phyloP scores from a whole-genome alignment of 1,140 invertebrate species.

The Colletes gigas region DNA sequence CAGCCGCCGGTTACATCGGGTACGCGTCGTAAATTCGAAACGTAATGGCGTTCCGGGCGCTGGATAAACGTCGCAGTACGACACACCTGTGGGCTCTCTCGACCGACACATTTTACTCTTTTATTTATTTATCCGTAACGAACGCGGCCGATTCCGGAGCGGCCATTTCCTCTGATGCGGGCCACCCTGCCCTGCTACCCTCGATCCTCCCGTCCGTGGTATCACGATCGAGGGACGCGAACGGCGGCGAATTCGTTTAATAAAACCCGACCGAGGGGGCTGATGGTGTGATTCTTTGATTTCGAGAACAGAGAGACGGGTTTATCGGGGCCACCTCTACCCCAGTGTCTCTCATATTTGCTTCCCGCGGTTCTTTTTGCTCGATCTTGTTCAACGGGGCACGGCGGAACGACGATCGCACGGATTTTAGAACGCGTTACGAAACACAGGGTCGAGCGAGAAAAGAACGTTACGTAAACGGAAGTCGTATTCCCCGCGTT shows the following conservation, averaged over 20 bases:
- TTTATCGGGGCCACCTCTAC: no score
- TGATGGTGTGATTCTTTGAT: neutral
- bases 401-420: no score
- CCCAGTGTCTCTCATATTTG: no score
- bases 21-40: conserved; percentile 16
- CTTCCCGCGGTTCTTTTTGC: no score
- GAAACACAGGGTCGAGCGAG: no score
- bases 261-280: no score
- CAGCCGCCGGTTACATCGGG: conserved; percentile 8
- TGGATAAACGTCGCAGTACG: conserved; percentile 26
- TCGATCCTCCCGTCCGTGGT: neutral
- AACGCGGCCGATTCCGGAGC: conserved; percentile 26
- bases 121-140: conserved; percentile 48
- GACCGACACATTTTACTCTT: conserved; percentile 13
- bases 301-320: neutral
- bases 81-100: conserved; percentile 24
- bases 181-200: neutral
- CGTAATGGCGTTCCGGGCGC: conserved; percentile 18
- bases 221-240: neutral
- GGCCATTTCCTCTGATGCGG: conserved; percentile 25
- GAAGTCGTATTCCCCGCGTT: no score
- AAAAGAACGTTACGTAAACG: no score
- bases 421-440: no score
- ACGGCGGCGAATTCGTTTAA: neutral
- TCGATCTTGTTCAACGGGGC: no score